Evolutionary conservation across 2,888 invertebrate genomes (phyloP).

Genomic region (Agriopis marginaria): DNA sequence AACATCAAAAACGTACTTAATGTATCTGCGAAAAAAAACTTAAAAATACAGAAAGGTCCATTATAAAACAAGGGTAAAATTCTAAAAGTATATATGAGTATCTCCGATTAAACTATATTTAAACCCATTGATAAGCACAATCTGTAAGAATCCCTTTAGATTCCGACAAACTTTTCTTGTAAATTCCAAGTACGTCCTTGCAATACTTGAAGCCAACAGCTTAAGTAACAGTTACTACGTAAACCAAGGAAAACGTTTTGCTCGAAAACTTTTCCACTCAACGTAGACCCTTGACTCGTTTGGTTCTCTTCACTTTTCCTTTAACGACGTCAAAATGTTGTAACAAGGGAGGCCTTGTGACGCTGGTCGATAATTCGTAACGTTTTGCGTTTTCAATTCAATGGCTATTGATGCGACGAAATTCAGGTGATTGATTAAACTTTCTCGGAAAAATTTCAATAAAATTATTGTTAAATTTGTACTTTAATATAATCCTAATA

Average conservation of each 20-base stretch:
- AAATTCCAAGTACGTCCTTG: slow-evolving; percentile 46
- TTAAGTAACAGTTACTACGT: not conserved
- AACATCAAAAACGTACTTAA: too few species aligned
- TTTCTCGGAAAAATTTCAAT: too few species aligned
- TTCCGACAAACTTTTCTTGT: slow-evolving; percentile 49
- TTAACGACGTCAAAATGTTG: slow-evolving; percentile 28
- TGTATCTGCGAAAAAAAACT: not conserved
- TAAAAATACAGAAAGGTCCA: not conserved
- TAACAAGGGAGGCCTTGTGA: slow-evolving; percentile 40
- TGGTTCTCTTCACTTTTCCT: slow-evolving; percentile 35
- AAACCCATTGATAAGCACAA: slow-evolving; percentile 23
- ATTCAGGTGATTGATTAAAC: slow-evolving; percentile 10
- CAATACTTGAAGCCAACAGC: slow-evolving; percentile 42
- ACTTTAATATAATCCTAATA: too few species aligned
- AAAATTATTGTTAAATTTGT: not conserved
- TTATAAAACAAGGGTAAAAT: not conserved
- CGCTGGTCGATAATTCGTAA: slow-evolving; percentile 47
- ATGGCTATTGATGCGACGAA: slow-evolving; percentile 48
- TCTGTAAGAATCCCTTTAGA: slow-evolving; percentile 41
- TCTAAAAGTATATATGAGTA: not conserved
- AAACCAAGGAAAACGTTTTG: slow-evolving; percentile 31
- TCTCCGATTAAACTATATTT: not conserved
- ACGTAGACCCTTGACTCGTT: slow-evolving; percentile 39
- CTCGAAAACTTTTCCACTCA: slow-evolving; percentile 37
- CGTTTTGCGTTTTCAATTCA: slow-evolving; percentile 50